Evolutionary conservation across 2,113 vertebrate genomes (phyloP), one percentile per base, ranked within the genome.

Genomic region (Promerops cafer): DNA sequence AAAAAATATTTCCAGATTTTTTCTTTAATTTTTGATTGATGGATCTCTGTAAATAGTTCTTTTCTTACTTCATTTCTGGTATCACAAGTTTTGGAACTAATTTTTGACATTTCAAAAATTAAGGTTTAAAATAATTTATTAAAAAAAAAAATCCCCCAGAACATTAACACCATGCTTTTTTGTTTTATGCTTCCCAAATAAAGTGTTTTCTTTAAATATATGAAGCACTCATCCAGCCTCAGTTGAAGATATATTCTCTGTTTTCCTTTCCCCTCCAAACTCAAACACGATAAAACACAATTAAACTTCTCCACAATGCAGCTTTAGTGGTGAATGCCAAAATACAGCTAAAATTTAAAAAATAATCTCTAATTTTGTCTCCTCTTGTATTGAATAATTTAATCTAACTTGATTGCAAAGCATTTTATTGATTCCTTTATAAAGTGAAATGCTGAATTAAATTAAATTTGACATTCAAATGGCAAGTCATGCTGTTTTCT

Each of bases 221-320:
- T 1, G 2, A 80, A n/a, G 0, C 19, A 24, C 3, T 74, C 9
- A 74, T 4, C 5, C 7, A 53, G 33, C 6, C 8, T 80, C 4
- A 20, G 3, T 21, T 49, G 5, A 7, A 22, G 13, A 26, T 69
- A 40, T 40, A 4, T 35, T 39, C 3, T 4, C 10, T 64, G 8
- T 88, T 88, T 64, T 69, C 3, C 4, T 83, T 89, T 77, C 26
- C 17, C 4, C 11, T 92, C 9, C 45, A 87, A 72, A 76, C 9
- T n/a, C 39, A 89, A 83, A 39, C 1, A 4, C 23, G 31, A 80
- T 42, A 57, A 92, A 92, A n/a, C 3, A 45, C 1, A 82, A 37
- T 70, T 37, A 27, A 8, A n/a, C 3, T 76, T 83, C 19, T 76
- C 6, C 6, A 52, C 8, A 16, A 10, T 45, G 37, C 10, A 49